A percentile compares a stretch with the other conserved stretches of the same genome.
These are phyloP conservation scores for Myopa testacea DNA, from an alignment of 2,888 invertebrate species.

Conservation along the genomic window DNA sequence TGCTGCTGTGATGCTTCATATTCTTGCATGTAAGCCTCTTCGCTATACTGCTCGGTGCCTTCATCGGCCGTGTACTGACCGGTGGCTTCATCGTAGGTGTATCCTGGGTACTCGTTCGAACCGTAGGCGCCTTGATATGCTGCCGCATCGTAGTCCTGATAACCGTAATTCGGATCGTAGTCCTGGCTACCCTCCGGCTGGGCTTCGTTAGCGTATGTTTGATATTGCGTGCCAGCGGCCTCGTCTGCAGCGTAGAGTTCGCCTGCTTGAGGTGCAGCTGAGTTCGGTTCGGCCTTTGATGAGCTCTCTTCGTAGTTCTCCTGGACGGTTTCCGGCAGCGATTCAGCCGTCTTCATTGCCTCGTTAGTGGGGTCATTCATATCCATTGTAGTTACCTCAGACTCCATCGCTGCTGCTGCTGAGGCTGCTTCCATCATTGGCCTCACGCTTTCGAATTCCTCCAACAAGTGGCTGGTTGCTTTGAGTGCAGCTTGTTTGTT, in stretches of 20 bases:
- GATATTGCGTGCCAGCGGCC: not conserved
- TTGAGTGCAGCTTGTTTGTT: conserved; percentile 28
- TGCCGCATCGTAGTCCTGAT: conserved; percentile 61
- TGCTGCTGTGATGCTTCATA: conserved; percentile 43
- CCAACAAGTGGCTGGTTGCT: conserved; percentile 47
- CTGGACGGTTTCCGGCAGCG: not conserved
- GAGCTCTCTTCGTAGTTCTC: not conserved
- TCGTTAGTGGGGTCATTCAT: too few species aligned
- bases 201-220: conserved; percentile 25
- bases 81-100: conserved; percentile 63
- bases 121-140: conserved; percentile 59
- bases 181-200: conserved; percentile 46
- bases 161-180: conserved; percentile 57
- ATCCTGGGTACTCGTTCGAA: conserved; percentile 63
- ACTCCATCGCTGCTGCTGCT: not conserved
- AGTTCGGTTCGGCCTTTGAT: not conserved
- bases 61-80: conserved; percentile 62
- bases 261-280: not conserved
- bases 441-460: conserved; percentile 49
- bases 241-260: conserved; percentile 50
- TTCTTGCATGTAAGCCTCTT: conserved; percentile 42
- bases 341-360: not conserved
- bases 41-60: conserved; percentile 55
- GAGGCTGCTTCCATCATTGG: conserved; percentile 24
- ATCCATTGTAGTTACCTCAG: too few species aligned